Evolutionary conservation across 2,888 invertebrate species (phyloP), one percentile per base, ranked within the genome.

Genomic region (Platycheirus rosarum): DNA sequence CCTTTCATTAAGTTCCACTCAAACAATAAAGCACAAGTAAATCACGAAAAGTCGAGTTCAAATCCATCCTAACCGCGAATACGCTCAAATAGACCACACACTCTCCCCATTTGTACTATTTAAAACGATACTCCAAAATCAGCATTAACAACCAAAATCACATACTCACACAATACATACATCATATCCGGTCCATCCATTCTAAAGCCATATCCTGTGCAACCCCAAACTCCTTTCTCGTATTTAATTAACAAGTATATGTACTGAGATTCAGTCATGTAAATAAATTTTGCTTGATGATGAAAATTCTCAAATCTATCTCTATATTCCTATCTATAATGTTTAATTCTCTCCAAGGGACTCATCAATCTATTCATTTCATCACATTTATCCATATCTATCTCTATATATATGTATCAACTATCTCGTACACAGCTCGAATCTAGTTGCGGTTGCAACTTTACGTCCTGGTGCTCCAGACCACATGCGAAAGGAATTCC

Each of bases 391-490:
- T 63, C 20, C 20, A 51, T 23, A 23, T 57, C 57, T 40, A 18
- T 51, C 14, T 16, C 1, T 32, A 7, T 4, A 51, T 32, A 32
- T 57, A 48, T 40, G 14, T 51, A 11, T 16, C n/a, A 62, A 20
- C 46, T 48, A 7, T 18, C 14, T 55, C 29, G 29, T 76, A 35
- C 63, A 20, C 84, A 91, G 90, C 75, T 89, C 90, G 53, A 90
- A 93, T 86, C 91, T 95, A 65, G 95, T 95, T 55, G 94, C 95
- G 44, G 95, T 96, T 85, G 95, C 95, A 88, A 94, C 94, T 55
- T 91, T 96, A 74, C 92, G 93, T 84, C 92, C 93, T 51, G 92
- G 92, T 4, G 92, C 92, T 35, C 90, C 92, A 20, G 92, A 93
- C 86, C 88, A 91, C 85, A 91, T 92, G 90, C 93, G 94, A 89